Percentiles rank a stretch among this genome's conserved stretches.
These are phyloP conservation scores for Manduca sexta DNA, from an alignment of 1,140 invertebrate species.

Conservation along the genomic window DNA sequence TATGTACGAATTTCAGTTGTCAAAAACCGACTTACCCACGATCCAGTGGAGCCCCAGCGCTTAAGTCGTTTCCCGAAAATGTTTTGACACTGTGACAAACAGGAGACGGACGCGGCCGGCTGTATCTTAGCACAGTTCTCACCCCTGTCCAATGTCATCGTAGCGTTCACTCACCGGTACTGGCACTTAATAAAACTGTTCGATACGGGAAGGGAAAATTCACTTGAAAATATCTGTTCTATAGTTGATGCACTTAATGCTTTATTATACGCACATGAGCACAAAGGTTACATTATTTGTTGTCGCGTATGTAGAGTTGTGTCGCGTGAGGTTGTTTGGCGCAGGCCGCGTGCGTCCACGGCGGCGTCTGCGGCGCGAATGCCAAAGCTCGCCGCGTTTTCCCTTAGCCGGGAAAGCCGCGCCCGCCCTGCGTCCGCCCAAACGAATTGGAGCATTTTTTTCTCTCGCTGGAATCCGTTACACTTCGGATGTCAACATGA, in stretches of 20 bases:
- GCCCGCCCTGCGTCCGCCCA: constrained; percentile 39
- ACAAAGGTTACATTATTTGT: too few relatives aligned
- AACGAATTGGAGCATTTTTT: constrained; percentile 23
- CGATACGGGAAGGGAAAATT: neutral
- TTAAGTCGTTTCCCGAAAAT: constrained; percentile 76
- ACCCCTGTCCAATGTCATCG: constrained; percentile 61
- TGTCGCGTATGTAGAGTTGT: neutral
- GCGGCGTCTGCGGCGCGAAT: constrained; percentile 38
- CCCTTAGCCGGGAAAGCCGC: constrained; percentile 49
- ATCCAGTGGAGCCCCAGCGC: constrained; percentile 80
- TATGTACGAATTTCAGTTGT: neutral
- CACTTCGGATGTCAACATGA: constrained; percentile 4
- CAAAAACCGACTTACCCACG: constrained; percentile 74
- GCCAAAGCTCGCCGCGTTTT: constrained; percentile 36
- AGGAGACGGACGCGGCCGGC: constrained; percentile 67
- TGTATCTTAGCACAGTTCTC: constrained; percentile 67
- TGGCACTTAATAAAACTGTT: neutral
- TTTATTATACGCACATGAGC: too few relatives aligned
- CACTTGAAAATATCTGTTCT: constrained; percentile 1
- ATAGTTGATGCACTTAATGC: neutral
- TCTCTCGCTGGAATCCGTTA: constrained; percentile 30
- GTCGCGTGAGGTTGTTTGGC: too few relatives aligned
- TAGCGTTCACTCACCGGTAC: constrained; percentile 26
- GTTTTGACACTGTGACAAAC: constrained; percentile 67
- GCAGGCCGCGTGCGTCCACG: constrained; percentile 34